phyloP scores from a whole-genome alignment of 2,113 vertebrate genomes.

The Tympanuchus pallidicinctus region DNA sequence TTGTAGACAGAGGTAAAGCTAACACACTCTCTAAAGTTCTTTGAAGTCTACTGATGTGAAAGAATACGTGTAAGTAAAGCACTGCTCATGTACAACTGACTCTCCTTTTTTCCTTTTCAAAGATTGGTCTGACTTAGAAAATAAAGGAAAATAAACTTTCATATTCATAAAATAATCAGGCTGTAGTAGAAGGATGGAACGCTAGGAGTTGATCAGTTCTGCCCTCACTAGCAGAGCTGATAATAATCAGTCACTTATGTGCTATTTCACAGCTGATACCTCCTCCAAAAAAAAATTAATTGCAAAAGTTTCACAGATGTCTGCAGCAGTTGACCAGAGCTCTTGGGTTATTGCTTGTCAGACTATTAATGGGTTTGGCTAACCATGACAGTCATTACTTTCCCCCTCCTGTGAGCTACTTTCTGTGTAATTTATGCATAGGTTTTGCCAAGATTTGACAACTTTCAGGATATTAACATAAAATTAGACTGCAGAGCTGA shows the following conservation, averaged over 20 bases:
- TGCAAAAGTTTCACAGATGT: conserved; percentile 87
- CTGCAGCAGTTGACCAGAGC: conserved; percentile 86
- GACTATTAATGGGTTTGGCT: conserved; percentile 88
- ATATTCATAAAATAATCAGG: not conserved
- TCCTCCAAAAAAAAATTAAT: conserved; percentile 79
- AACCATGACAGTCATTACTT: conserved; percentile 87
- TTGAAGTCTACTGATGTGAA: not conserved
- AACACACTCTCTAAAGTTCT: not conserved
- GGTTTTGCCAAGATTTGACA: conserved; percentile 90
- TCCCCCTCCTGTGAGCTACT: conserved; percentile 86
- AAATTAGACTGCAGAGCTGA: conserved; percentile 84
- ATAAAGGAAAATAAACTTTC: conserved; percentile 11
- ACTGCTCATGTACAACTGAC: not conserved
- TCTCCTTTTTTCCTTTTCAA: not conserved
- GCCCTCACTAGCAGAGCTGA: conserved; percentile 59
- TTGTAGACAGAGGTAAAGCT: not conserved
- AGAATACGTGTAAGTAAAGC: not conserved
- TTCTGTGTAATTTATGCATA: conserved; percentile 89
- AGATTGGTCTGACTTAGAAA: not conserved
- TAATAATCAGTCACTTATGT: conserved; percentile 76
- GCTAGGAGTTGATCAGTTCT: conserved; percentile 43
- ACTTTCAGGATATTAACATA: conserved; percentile 90
- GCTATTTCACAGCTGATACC: conserved; percentile 80
- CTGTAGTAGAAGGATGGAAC: conserved; percentile 39
- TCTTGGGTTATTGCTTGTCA: conserved; percentile 87